A percentile compares a stretch with the other conserved stretches of the same genome.
These are phyloP conservation scores for Saimiri boliviensis DNA, from an alignment of 2,113 vertebrate species.

Conservation along the genomic window DNA sequence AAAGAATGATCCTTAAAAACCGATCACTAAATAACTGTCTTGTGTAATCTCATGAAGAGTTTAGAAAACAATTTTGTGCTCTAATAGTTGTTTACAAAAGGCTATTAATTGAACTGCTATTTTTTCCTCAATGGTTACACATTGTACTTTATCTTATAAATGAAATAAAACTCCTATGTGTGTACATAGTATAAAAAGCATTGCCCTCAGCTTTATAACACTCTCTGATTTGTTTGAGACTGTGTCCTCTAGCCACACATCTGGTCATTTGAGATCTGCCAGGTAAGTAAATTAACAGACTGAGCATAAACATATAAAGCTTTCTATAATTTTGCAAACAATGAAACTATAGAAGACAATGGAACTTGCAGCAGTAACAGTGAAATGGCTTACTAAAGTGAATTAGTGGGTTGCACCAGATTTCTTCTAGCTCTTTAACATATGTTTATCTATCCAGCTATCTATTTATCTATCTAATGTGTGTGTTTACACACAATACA, in stretches of 20 bases:
- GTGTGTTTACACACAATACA: slow-evolving; percentile 78
- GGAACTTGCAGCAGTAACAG: slow-evolving; percentile 12
- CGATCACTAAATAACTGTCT: slow-evolving; percentile 46
- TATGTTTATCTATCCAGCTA: slow-evolving; percentile 73
- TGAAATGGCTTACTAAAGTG: slow-evolving; percentile 56
- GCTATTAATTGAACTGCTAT: not conserved
- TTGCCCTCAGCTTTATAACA: not conserved
- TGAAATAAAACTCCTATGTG: not conserved
- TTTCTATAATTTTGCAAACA: slow-evolving; percentile 35
- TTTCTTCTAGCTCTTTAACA: slow-evolving; percentile 69
- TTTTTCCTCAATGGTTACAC: not conserved
- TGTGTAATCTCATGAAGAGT: not conserved
- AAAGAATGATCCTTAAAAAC: not conserved
- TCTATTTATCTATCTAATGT: slow-evolving; percentile 79
- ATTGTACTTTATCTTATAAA: not conserved
- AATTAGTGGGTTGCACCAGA: slow-evolving; percentile 39
- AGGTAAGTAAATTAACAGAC: slow-evolving; percentile 10
- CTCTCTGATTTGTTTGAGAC: not conserved
- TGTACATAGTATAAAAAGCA: not conserved
- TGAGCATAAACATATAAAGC: not conserved
- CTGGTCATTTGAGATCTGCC: not conserved
- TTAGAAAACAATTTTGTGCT: not conserved
- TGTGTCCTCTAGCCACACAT: not conserved
- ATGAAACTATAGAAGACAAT: slow-evolving; percentile 52
- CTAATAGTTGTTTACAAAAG: not conserved